These are phyloP conservation scores for Diloba caeruleocephala DNA, from an alignment of 2,888 invertebrate species.

Conservation along the genomic window DNA sequence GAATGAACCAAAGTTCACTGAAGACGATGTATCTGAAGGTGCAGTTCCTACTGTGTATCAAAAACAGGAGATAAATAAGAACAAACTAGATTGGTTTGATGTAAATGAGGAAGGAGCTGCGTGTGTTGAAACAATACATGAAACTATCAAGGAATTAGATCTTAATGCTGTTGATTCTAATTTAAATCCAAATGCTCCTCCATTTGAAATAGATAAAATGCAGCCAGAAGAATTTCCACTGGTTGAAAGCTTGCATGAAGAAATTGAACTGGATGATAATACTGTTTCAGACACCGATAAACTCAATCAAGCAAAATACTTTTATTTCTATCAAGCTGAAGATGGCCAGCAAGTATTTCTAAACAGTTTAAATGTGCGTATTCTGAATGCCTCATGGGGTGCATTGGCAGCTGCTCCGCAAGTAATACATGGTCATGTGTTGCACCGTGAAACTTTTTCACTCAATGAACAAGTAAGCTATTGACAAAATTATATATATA, in stretches of 20 bases:
- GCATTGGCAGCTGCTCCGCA: constrained; percentile 93
- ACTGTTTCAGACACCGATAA: constrained; percentile 75
- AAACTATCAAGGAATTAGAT: constrained; percentile 67
- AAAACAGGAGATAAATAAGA: constrained; percentile 70
- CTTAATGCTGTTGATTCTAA: constrained; percentile 62
- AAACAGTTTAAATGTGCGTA: constrained; percentile 96
- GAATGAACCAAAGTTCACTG: constrained; percentile 57
- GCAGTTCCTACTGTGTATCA: constrained; percentile 68
- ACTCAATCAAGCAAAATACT: constrained; percentile 88
- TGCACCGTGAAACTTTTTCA: constrained; percentile 96
- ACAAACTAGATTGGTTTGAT: constrained; percentile 83
- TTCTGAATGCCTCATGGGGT: constrained; percentile 96
- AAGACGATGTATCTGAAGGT: constrained; percentile 54
- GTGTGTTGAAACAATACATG: constrained; percentile 67
- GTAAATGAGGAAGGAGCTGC: constrained; percentile 77
- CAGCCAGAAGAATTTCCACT: constrained; percentile 71
- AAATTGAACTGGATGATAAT: constrained; percentile 60
- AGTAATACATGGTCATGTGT: constrained; percentile 92
- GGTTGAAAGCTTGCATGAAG: constrained; percentile 59
- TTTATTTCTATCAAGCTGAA: constrained; percentile 95
- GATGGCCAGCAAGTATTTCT: constrained; percentile 98
- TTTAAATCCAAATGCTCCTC: constrained; percentile 77
- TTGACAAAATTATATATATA: neutral
- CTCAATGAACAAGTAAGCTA: constrained; percentile 90
- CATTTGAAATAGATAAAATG: constrained; percentile 68